A percentile compares a stretch with the other conserved stretches of the same genome.
phyloP scores from a whole-genome alignment of 2,888 invertebrate species.

The Drosophila pseudotalamancana region DNA sequence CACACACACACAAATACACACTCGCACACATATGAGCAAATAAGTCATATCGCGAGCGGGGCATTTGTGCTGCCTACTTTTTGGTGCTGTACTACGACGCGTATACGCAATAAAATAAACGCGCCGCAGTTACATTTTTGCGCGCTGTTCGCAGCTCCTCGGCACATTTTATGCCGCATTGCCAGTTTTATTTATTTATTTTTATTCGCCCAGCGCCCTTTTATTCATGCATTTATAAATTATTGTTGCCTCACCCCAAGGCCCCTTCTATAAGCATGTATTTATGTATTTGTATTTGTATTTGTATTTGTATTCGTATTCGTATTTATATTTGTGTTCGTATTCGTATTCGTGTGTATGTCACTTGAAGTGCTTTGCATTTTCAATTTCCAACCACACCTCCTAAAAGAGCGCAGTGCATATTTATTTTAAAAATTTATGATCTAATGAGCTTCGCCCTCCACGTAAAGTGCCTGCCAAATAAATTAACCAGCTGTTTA shows the following conservation, averaged over 20 bases:
- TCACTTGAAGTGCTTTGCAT: conserved; percentile 64
- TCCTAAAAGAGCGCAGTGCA: conserved; percentile 20
- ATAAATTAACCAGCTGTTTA: conserved; percentile 35
- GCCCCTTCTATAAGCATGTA: conserved; percentile 40
- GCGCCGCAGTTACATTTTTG: conserved; percentile 71
- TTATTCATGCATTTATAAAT: conserved; percentile 78
- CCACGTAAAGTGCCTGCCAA: conserved; percentile 15
- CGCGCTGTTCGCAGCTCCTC: conserved; percentile 51
- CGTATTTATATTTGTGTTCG: conserved; percentile 2
- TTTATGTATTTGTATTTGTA: conserved; percentile 21
- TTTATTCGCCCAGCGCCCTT: conserved; percentile 70
- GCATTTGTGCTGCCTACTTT: conserved; percentile 68
- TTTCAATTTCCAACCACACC: conserved; percentile 52
- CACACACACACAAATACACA: conserved; percentile 24
- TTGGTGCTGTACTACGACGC: conserved; percentile 34
- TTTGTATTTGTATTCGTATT: conserved; percentile 9
- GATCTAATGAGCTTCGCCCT: conserved; percentile 59
- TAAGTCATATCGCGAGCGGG: conserved; percentile 18
- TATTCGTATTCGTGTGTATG: conserved; percentile 10
- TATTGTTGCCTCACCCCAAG: conserved; percentile 60
- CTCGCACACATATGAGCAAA: conserved; percentile 35
- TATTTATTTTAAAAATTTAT: conserved; percentile 64
- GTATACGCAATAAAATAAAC: conserved; percentile 78
- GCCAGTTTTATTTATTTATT: conserved; percentile 79
- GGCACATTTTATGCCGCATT: conserved; percentile 77